Evolutionary conservation across 2,113 vertebrate genomes (phyloP), one percentile per base, ranked within the genome.

Genomic region (Merops nubicus): DNA sequence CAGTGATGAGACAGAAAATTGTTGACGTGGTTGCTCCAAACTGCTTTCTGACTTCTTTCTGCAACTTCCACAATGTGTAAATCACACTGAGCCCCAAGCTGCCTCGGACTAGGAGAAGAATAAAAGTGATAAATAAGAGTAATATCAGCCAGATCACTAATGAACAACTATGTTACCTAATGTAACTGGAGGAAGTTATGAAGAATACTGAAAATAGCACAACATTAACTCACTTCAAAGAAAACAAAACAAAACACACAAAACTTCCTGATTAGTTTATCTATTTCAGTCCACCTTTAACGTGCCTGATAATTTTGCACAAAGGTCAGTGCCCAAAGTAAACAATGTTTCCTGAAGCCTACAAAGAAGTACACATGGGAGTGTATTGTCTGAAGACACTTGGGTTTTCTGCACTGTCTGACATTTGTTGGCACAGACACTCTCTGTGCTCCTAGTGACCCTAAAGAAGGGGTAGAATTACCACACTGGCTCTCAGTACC

Each of bases 1-100:
- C 98, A 22, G 99, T 99, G 50, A 98, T 98, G 89, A 99, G 98
- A 91, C 99, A 99, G 97, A 99, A 99, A 63, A 99, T 38, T 15
- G 92, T 65, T 7, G 99, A 98, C 15, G 99, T 99, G 3, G 96
- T 98, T 77, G 98, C 98, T 75, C 99, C 99, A 67, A 99, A 99
- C 88, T 99, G 99, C 89, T 97, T 98, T 77, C 98, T 97, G 74
- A 99, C 99, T 96, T 99, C 99, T 94, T 89, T 98, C 60, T 99
- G 99, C 93, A 99, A 93, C n/a, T 93, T 97, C 99, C 99, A 99
- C 22, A 99, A 97, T 0, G 98, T 96, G 19, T 86, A 97, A 19
- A 99, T 97, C 47, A 99, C 99, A 5, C 98, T 98, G 5, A 98
- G 86, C 3, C 99, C 99, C 48, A 99, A 88, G 59, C 98, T 98